Evolutionary conservation across 2,888 invertebrate genomes (phyloP).

Genomic region (Seira musarum): DNA sequence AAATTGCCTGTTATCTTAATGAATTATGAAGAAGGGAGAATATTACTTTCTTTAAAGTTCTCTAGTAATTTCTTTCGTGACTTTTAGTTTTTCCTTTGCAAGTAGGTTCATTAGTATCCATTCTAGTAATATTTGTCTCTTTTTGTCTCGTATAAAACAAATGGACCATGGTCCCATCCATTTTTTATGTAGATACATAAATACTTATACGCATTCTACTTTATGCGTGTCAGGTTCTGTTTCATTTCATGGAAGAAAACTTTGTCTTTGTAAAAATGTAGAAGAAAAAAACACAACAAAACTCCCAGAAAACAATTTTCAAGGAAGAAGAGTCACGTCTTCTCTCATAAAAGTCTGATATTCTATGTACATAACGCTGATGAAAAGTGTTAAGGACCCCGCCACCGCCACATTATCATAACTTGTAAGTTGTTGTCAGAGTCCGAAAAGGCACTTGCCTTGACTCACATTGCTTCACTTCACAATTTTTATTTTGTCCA

Average conservation of each 20-base stretch:
- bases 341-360: not conserved
- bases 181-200: too few relatives aligned
- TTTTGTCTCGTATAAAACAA: too few relatives aligned
- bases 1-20: not conserved
- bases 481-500: constrained; percentile 36
- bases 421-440: constrained; percentile 46
- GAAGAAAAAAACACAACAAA: too few relatives aligned
- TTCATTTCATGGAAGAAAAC: constrained; percentile 22
- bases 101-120: too few relatives aligned
- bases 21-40: too few relatives aligned
- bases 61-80: too few relatives aligned
- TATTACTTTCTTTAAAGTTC: too few relatives aligned
- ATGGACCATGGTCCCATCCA: constrained; percentile 20
- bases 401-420: constrained; percentile 2
- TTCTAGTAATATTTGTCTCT: constrained; percentile 23
- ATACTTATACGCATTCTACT: constrained; percentile 30
- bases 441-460: not conserved
- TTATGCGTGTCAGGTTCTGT: constrained; percentile 46
- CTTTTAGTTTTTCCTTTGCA: too few relatives aligned
- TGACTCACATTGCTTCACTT: not conserved
- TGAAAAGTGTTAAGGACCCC: constrained; percentile 13
- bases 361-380: not conserved
- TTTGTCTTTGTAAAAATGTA: not conserved
- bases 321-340: not conserved
- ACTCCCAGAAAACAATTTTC: too few relatives aligned